A percentile compares a stretch with the other conserved stretches of the same genome.
Evolutionary conservation across 2,113 vertebrate species (phyloP).

Genomic region (Scomber scombrus): DNA sequence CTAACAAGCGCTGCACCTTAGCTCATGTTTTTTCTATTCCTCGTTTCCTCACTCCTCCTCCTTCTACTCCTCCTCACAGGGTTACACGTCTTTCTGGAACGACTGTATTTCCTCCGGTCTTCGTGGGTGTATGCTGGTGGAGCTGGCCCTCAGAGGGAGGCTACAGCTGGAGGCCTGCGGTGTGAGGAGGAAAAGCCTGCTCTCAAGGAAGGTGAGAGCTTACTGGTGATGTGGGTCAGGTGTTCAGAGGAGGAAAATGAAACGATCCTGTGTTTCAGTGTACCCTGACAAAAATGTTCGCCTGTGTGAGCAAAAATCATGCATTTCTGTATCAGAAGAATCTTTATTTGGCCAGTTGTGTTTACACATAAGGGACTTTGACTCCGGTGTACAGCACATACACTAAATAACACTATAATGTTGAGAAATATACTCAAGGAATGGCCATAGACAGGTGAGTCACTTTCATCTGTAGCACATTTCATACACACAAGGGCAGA

Average conservation of each 20-base stretch:
- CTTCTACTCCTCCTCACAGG: conserved; percentile 78
- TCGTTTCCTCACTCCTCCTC: background rate
- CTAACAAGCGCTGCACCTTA: conserved; percentile 23
- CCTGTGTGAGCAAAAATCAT: background rate
- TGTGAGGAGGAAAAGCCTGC: conserved; percentile 96
- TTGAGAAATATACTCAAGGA: no score
- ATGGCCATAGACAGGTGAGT: no score
- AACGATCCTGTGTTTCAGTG: background rate
- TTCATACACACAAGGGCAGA: no score
- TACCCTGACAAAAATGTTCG: background rate
- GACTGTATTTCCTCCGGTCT: conserved; percentile 98
- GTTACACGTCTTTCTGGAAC: conserved; percentile 99
- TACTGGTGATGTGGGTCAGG: background rate
- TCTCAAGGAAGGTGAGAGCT: conserved; percentile 92
- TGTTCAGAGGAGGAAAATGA: background rate
- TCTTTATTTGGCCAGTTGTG: no score
- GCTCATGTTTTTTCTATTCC: background rate
- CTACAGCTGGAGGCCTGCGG: conserved; percentile 94
- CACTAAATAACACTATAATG: no score
- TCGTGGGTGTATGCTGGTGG: conserved; percentile 97
- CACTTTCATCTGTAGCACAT: no score
- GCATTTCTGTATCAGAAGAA: background rate
- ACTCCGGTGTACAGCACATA: no score
- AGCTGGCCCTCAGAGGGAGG: conserved; percentile 93
- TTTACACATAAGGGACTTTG: no score